Base-by-base conservation (phyloP, 2,797 vertebrate species). In the Schizopygopsis malacanthus region DNA sequence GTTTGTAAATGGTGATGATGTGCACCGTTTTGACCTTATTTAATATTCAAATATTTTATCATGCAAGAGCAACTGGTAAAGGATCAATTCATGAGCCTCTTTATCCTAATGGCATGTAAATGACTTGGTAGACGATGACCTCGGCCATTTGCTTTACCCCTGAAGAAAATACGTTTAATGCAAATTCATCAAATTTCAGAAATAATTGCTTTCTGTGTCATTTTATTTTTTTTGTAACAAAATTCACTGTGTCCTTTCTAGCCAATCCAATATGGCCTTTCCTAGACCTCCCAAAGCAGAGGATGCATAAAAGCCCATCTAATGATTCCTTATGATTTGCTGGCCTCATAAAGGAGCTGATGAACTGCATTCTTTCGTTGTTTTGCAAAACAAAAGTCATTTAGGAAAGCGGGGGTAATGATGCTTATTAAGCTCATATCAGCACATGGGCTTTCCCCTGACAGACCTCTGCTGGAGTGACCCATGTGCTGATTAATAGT, bases 91-190 rank as follows among this genome's bases (percentile, higher is more conserved):
- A 85, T 52, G 65, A 81, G 89, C 87, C 87, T 92, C 85, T 88
- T 84, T 83, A 52, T 82, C 87, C 89, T 92, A 93, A 92, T 91
- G 90, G 85, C 86, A 92, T 93, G 87, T 86, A 91, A 91, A 93
- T 90, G 85, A 92, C 89, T 91, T 91, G 87, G 91, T 87, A 82
- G 88, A 88, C 85, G 84, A 83, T 91, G 93, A 94, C 92, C 93
- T 95, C 93, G 89, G 83, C 85, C 90, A 90, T 90, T 91, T 75
- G 84, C 89, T 91, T 82, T 88, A 89, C 90, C 91, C 86, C 15
- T 70, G 72, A 79, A 79, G 79, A 67, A 92, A 90, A 89, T 84
- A 81, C 73, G 90, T 92, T 91, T 89, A 91, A 91, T 90, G 91
- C 89, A 88, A 90, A 86, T 90, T 91, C 88, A 88, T 87, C 82